Evolutionary conservation across 2,113 vertebrate genomes (phyloP), one percentile per base, ranked within the genome.

Genomic region (Triplophysa tibetana): DNA sequence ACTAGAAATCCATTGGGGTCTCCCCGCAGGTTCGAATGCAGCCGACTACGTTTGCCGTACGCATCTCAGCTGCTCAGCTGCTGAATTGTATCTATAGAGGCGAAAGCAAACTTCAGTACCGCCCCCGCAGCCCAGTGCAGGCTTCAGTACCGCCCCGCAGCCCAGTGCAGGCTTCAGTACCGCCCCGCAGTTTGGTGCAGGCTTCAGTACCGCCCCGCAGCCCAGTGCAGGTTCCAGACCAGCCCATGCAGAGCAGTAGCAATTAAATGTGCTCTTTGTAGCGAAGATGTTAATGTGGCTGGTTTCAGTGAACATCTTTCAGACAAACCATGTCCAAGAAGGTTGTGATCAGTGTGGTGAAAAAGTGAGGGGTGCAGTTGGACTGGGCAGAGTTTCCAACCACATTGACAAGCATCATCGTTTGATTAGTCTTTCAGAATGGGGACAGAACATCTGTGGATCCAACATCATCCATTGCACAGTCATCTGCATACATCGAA

Each of bases 1-100:
- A 93, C 92, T 93, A 92, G 92, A 93, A 93, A 93, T 92, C 92
- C 92, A 93, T 93, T 93, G 92, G 94, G 93, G 92, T 95, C 91
- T 94, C 92, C 93, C 94, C 91, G 92, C 91, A n/a, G n/a, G n/a
- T n/a, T n/a, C n/a, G n/a, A n/a, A n/a, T n/a, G n/a, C n/a, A n/a
- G n/a, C n/a, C n/a, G n/a, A n/a, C n/a, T n/a, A n/a, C n/a, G n/a
- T n/a, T n/a, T n/a, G n/a, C n/a, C n/a, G n/a, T n/a, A n/a, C n/a
- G n/a, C n/a, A n/a, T n/a, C n/a, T n/a, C n/a, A n/a, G n/a, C n/a
- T n/a, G n/a, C n/a, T n/a, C n/a, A n/a, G n/a, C n/a, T n/a, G n/a
- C n/a, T n/a, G n/a, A n/a, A n/a, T n/a, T n/a, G n/a, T n/a, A n/a
- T n/a, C n/a, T n/a, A n/a, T n/a, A n/a, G n/a, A n/a, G n/a, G n/a